Evolutionary conservation across 2,888 invertebrate genomes (phyloP).

Genomic region (Drosophila stalkeri): DNA sequence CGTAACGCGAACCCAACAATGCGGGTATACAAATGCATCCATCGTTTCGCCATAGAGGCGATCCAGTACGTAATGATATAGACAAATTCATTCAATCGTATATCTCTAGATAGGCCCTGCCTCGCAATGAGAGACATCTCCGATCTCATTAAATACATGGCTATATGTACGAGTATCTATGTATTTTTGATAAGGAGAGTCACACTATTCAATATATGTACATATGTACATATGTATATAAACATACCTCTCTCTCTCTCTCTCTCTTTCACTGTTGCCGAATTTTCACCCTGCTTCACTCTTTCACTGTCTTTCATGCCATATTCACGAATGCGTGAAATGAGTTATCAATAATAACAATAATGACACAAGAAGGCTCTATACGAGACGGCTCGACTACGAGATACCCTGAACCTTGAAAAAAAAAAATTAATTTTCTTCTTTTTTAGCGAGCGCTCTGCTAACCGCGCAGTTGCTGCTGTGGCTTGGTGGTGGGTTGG

Average conservation of each 20-base stretch:
- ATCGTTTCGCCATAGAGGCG: not conserved
- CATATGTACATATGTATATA: too few relatives aligned
- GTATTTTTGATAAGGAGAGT: not conserved
- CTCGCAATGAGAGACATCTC: not conserved
- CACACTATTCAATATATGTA: not conserved
- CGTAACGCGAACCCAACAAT: slow-evolving; percentile 15
- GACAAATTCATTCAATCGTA: not conserved
- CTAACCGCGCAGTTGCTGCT: too few relatives aligned
- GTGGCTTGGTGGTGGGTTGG: too few relatives aligned
- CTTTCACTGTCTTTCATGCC: too few relatives aligned
- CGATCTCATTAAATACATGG: not conserved
- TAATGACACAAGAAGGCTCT: too few relatives aligned
- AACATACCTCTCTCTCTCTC: not conserved
- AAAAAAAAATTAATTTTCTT: too few relatives aligned
- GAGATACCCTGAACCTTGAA: too few relatives aligned
- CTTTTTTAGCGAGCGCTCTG: too few relatives aligned
- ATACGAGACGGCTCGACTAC: too few relatives aligned
- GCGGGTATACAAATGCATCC: not conserved
- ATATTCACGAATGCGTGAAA: too few relatives aligned
- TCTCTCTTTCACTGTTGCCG: not conserved
- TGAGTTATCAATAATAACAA: too few relatives aligned
- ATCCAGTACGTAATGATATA: not conserved
- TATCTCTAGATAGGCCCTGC: not conserved
- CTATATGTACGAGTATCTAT: not conserved
- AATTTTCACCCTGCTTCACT: too few relatives aligned